These are phyloP conservation scores for Cotesia vestalis DNA, from an alignment of 1,140 invertebrate genomes.

Conservation along the genomic window DNA sequence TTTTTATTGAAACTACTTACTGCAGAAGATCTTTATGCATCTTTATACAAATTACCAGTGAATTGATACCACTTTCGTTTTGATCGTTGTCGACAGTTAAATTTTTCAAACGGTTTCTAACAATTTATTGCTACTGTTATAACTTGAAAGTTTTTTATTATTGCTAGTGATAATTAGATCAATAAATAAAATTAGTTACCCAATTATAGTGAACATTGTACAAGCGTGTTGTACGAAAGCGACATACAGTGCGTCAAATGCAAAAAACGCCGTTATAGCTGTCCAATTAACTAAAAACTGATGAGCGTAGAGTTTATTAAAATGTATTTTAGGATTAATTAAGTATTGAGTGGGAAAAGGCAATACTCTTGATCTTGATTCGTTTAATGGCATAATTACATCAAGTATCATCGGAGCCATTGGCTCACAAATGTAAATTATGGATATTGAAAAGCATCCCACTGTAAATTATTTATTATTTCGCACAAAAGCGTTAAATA, in stretches of 20 bases:
- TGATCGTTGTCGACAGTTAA: neutral
- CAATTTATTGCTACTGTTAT: too few relatives aligned
- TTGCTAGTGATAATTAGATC: too few relatives aligned
- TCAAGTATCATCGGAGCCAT: slow-evolving; percentile 31
- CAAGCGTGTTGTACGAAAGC: slow-evolving; percentile 33
- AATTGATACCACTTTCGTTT: neutral
- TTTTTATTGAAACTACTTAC: neutral
- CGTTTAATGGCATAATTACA: slow-evolving; percentile 31
- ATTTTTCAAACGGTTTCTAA: neutral
- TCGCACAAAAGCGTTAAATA: too few relatives aligned
- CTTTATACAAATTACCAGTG: neutral
- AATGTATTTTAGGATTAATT: slow-evolving; percentile 31
- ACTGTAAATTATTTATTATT: too few relatives aligned
- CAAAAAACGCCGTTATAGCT: neutral
- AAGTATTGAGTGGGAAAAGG: slow-evolving; percentile 32
- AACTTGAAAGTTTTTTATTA: too few relatives aligned
- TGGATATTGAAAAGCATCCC: neutral
- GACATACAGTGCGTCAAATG: slow-evolving; percentile 25
- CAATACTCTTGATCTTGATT: slow-evolving; percentile 23
- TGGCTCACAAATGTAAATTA: neutral
- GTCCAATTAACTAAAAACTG: slow-evolving; percentile 14
- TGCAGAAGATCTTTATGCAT: slow-evolving; percentile 1
- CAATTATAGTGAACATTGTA: slow-evolving; percentile 28
- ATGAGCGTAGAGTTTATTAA: slow-evolving; percentile 18
- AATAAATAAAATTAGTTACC: slow-evolving; percentile 20